These are phyloP conservation scores for Ganaspis brasiliensis DNA, from an alignment of 2,888 invertebrate genomes.

Conservation along the genomic window DNA sequence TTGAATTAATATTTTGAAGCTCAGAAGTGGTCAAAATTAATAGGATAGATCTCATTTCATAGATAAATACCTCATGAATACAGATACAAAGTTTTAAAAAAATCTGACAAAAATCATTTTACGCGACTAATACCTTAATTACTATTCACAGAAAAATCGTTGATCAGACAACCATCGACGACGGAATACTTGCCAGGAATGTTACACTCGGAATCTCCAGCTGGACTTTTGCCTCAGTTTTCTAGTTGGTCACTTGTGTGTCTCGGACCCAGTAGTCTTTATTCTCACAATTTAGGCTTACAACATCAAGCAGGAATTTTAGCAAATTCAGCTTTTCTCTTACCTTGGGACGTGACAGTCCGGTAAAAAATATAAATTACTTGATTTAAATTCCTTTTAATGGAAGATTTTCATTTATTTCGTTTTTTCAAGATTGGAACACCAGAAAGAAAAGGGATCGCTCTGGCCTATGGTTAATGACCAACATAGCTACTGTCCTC, in stretches of 20 bases:
- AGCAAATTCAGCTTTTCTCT: conserved; percentile 92
- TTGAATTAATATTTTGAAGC: too few species aligned
- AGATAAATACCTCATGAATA: too few species aligned
- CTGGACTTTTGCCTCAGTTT: conserved; percentile 90
- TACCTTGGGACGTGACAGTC: conserved; percentile 96
- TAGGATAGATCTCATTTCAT: too few species aligned
- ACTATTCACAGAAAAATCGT: conserved; percentile 81
- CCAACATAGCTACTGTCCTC: conserved; percentile 71
- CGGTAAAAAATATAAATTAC: conserved; percentile 78
- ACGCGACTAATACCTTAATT: too few species aligned
- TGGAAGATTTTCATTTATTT: too few species aligned
- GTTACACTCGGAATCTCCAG: conserved; percentile 90
- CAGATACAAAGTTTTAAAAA: too few species aligned
- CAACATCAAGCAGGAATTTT: conserved; percentile 96
- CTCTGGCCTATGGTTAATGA: conserved; percentile 79
- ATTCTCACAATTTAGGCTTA: conserved; percentile 93
- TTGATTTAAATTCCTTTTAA: too few species aligned
- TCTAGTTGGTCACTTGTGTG: conserved; percentile 95
- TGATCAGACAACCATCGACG: conserved; percentile 88
- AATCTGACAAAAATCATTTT: too few species aligned
- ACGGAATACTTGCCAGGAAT: conserved; percentile 96
- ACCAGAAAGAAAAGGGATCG: conserved; percentile 79
- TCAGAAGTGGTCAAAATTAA: too few species aligned
- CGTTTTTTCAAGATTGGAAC: conserved; percentile 72
- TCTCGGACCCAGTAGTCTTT: conserved; percentile 93